Percentiles rank a stretch among this genome's conserved stretches.
Evolutionary conservation across 2,797 vertebrate genomes (phyloP).

Genomic region (Loriculus beryllinus): DNA sequence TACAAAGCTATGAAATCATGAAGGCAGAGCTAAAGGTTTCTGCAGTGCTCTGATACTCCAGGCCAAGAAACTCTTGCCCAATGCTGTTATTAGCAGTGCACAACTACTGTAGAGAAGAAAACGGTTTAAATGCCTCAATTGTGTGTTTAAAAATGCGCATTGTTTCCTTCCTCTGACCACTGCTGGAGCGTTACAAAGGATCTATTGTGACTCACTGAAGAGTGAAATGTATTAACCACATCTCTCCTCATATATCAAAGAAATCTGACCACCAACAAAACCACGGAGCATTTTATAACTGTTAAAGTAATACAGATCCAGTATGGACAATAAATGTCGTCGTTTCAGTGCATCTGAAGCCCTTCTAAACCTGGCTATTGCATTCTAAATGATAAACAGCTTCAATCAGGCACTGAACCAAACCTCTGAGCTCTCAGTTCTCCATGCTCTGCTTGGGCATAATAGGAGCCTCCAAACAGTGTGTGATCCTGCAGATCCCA

Average conservation of each 20-base stretch:
- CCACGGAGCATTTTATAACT: background rate
- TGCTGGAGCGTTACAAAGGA: background rate
- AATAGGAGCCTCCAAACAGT: background rate
- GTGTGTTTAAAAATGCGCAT: background rate
- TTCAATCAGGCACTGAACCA: background rate
- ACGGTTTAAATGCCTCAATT: background rate
- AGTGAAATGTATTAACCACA: background rate
- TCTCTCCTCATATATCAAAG: background rate
- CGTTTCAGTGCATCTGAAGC: background rate
- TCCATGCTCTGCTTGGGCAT: background rate
- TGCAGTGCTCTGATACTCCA: background rate
- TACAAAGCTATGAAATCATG: background rate
- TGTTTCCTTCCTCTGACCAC: background rate
- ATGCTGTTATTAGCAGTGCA: background rate
- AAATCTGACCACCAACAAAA: background rate
- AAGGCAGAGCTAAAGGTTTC: background rate
- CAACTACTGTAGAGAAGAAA: background rate
- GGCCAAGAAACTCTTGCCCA: background rate
- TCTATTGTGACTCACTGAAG: background rate
- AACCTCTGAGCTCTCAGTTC: background rate
- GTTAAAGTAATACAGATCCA: background rate
- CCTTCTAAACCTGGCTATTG: background rate
- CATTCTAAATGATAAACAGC: background rate
- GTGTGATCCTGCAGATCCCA: rapidly evolving
- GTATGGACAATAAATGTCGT: background rate